Percentiles rank a stretch among this genome's conserved stretches.
phyloP scores from a whole-genome alignment of 2,113 vertebrate genomes.

The Polypterus bichir region DNA sequence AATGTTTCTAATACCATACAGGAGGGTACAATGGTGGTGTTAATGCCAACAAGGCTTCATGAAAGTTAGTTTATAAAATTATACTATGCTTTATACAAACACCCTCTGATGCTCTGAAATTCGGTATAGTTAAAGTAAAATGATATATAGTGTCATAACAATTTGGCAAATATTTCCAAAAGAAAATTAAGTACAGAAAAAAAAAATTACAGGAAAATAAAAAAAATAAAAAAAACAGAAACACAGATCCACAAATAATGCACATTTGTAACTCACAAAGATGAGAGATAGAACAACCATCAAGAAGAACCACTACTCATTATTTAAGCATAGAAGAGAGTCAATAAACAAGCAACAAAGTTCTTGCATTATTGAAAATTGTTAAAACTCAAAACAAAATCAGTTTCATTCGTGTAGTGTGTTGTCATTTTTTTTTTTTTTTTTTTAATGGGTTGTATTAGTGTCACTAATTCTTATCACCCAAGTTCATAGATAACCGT shows the following conservation, averaged over 20 bases:
- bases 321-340: conserved; percentile 25
- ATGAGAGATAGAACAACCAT: conserved; percentile 57
- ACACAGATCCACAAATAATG: conserved; percentile 63
- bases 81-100: conserved; percentile 81
- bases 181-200: conserved; percentile 63
- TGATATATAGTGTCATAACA: conserved; percentile 57
- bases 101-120: conserved; percentile 58
- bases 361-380: conserved; percentile 51
- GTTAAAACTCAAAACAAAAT: conserved; percentile 35
- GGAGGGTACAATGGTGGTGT: conserved; percentile 64
- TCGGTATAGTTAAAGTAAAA: conserved; percentile 32
- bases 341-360: conserved; percentile 68
- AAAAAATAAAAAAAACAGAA: conserved; percentile 48
- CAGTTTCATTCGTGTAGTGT: conserved; percentile 42
- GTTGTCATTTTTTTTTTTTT: conserved; percentile 8
- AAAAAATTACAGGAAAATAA: conserved; percentile 52
- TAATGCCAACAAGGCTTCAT: conserved; percentile 58
- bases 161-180: conserved; percentile 68
- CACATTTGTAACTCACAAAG: conserved; percentile 61
- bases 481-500: conserved; percentile 57
- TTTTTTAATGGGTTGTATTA: background rate
- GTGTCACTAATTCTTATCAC: conserved; percentile 25
- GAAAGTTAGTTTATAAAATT: conserved; percentile 68
- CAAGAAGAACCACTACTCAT: conserved; percentile 86
- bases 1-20: conserved; percentile 63